Evolutionary conservation across 2,113 vertebrate species (phyloP).

Genomic region (Pithys albifrons): DNA sequence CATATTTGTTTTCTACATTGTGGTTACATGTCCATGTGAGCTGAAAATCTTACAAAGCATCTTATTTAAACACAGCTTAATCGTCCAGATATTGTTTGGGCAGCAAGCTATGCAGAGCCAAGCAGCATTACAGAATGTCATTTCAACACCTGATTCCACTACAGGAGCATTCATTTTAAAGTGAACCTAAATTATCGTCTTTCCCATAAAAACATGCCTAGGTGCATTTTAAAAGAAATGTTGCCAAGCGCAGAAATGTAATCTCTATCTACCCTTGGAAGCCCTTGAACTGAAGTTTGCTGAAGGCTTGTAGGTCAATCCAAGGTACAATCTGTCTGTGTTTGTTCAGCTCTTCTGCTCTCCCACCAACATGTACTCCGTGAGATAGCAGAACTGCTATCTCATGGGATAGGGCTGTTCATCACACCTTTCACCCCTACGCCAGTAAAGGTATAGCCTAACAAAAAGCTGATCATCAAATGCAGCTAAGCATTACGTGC

Average conservation of each 20-base stretch:
- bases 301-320: constrained; percentile 36
- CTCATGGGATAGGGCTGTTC: background rate
- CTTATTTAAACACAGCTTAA: constrained; percentile 34
- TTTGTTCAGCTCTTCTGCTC: constrained; percentile 4
- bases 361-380: background rate
- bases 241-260: constrained; percentile 14
- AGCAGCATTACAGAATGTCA: background rate
- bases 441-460: background rate
- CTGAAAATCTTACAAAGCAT: background rate
- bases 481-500: background rate
- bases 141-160: background rate
- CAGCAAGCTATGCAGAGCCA: background rate
- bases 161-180: background rate
- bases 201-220: background rate
- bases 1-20: background rate
- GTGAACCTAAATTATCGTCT: background rate
- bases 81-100: background rate
- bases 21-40: background rate
- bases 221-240: background rate
- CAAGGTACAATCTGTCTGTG: background rate
- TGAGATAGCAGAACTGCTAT: background rate
- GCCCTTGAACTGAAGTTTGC: constrained; percentile 42
- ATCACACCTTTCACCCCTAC: background rate
- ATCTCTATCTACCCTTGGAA: constrained; percentile 26
- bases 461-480: background rate